Percentiles rank a stretch among this genome's conserved stretches.
Conservation (phyloP, 1,140 invertebrate genomes). For the Antheraea pernyi region DNA sequence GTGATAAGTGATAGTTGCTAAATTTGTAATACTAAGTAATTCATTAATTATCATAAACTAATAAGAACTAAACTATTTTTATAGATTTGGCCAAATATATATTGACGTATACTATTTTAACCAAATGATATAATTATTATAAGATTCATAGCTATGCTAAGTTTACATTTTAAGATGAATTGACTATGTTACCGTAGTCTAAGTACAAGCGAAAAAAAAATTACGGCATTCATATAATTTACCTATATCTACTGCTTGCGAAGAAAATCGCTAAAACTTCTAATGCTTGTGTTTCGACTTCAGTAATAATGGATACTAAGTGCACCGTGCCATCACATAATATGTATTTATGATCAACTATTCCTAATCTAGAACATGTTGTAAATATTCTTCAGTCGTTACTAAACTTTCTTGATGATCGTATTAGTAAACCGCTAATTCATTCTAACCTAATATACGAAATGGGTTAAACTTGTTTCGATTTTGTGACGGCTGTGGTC, state of each 20-base stretch:
- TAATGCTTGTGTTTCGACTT: not conserved
- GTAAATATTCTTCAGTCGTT: conserved; percentile 17
- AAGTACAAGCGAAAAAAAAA: not conserved
- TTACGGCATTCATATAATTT: not conserved
- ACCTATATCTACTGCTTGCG: not conserved
- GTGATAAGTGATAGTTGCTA: no score
- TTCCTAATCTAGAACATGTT: conserved; percentile 31
- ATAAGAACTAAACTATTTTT: not conserved
- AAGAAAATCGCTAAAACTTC: not conserved
- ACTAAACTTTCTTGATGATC: conserved; percentile 19
- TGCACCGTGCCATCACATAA: conserved; percentile 62
- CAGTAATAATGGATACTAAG: conserved; percentile 36
- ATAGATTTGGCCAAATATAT: conserved; percentile 36
- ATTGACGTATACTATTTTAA: not conserved
- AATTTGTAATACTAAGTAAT: no score
- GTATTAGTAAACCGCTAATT: conserved; percentile 19
- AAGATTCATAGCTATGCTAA: conserved; percentile 54
- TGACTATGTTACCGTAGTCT: conserved; percentile 46
- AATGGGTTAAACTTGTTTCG: conserved; percentile 71
- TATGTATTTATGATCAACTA: conserved; percentile 36
- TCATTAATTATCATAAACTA: no score
- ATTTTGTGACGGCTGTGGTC: conserved; percentile 48
- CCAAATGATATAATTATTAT: not conserved
- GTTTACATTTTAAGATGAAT: conserved; percentile 41
- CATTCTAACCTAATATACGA: conserved; percentile 67